Evolutionary conservation across 2,888 invertebrate genomes (phyloP), one percentile per base, ranked within the genome.

Genomic region (Caenorhabditis japonica): DNA sequence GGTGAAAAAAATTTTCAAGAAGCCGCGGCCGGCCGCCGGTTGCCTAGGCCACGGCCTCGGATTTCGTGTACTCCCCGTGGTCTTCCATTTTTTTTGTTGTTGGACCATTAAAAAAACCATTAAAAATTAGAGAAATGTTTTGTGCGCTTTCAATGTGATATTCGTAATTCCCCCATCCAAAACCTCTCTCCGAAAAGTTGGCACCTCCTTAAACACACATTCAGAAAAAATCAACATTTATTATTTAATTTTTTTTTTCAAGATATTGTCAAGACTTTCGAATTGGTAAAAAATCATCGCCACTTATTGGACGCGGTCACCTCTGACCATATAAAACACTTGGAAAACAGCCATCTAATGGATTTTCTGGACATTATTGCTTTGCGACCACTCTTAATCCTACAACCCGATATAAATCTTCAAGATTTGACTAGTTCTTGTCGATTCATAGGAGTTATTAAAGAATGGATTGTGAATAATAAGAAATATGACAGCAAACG

Each of bases 351-450:
- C 0, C 27, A 49, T 7, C 19, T 66, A 0, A 15, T 56, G 1
- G 51, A 56, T 4, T 66, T 33, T 4, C 19, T 66, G 27, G 30
- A 56, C 13, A 66, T 66, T 13, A 66, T 66, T 53, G 66, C 66
- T 0, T 56, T 66, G 19, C 66, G 66, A 12, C 33, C 66, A 1
- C 33, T 66, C 1, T 10, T 15, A 4, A 39, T 49, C 12, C 34
- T 49, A 1, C 51, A 51, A 7, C 51, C 36, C 27, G 56, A 56
- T 12, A 19, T 66, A 12, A 49, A 17, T 1, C 23, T 66, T 7
- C 51, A 53, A 13, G 66, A 66, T 25, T 39, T 66, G 0, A 56
- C 56, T 3, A 66, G 66, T 43, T 46, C 66, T 8, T 51, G 56
- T 34, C 23, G 46, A 19, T 66, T 66, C 15, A 44, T 66, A 17